Percentiles rank a stretch among this genome's conserved stretches.
These are phyloP conservation scores for Eulemur coronatus DNA, from an alignment of 2,797 vertebrate species.

Conservation along the genomic window DNA sequence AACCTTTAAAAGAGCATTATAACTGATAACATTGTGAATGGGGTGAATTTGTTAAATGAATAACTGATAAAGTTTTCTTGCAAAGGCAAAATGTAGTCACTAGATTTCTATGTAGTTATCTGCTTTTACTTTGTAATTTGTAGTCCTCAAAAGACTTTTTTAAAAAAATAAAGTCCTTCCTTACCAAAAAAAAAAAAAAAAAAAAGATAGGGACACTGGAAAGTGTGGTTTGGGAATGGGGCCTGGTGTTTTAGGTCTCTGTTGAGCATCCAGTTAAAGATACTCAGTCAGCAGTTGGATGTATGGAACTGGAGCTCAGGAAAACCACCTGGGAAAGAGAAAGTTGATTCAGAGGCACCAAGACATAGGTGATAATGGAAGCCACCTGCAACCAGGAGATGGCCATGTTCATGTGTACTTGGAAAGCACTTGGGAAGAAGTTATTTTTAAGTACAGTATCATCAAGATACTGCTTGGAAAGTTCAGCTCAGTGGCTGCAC, in stretches of 20 bases:
- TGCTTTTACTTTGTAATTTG: constrained; percentile 81
- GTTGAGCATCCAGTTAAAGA: background rate
- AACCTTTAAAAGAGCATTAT: constrained; percentile 63
- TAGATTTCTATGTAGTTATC: constrained; percentile 72
- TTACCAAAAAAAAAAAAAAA: constrained; percentile 30
- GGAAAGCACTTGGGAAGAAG: background rate
- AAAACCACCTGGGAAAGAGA: background rate
- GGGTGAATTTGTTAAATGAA: constrained; percentile 62
- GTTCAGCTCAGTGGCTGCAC: background rate
- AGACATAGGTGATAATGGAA: background rate
- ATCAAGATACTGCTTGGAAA: background rate
- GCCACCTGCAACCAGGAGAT: background rate
- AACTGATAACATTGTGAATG: constrained; percentile 60
- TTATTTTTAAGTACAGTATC: background rate
- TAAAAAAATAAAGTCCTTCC: constrained; percentile 79
- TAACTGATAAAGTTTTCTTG: constrained; percentile 65
- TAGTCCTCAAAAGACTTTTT: constrained; percentile 72
- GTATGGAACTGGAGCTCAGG: background rate
- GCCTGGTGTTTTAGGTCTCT: background rate
- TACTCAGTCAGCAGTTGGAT: background rate
- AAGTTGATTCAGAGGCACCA: background rate
- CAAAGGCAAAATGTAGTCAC: constrained; percentile 67
- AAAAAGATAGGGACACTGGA: background rate
- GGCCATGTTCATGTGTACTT: background rate
- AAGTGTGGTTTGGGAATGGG: background rate